Conservation (phyloP, 92 coral and sea anemone species). For the Pocillopora grandis region DNA sequence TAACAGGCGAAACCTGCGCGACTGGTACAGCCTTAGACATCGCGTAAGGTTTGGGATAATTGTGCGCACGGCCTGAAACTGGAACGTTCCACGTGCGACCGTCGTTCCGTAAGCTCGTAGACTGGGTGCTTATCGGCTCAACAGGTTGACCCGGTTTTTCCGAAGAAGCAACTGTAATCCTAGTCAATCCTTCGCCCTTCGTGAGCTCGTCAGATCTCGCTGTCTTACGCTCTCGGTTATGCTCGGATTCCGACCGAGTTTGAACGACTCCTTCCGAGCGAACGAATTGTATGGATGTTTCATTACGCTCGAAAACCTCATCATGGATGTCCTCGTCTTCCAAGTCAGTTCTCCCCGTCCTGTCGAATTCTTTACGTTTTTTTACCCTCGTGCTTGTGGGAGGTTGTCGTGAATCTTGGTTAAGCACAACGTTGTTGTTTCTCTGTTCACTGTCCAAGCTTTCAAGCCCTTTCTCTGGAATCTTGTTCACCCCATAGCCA, state of each 20-base stretch:
- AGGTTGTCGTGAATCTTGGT: slow-evolving; percentile 12
- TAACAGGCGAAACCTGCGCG: slow-evolving; percentile 85
- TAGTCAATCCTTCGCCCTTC: slow-evolving; percentile 9
- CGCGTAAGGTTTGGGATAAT: slow-evolving; percentile 48
- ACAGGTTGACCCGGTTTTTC: slow-evolving; percentile 17
- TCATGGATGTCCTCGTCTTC: slow-evolving; percentile 3
- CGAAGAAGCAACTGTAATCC: slow-evolving; percentile 30
- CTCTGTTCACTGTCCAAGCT: slow-evolving; percentile 11
- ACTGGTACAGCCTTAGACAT: slow-evolving; percentile 69
- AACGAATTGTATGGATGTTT: slow-evolving; percentile 19
- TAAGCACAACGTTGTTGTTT: slow-evolving; percentile 17
- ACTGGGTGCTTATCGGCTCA: slow-evolving; percentile 24
- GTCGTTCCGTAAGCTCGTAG: slow-evolving; percentile 26
- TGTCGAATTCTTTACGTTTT: slow-evolving; percentile 27
- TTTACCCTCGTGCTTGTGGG: not conserved
- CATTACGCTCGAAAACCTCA: slow-evolving; percentile 29
- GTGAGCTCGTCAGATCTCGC: not conserved
- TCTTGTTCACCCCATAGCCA: slow-evolving; percentile 7
- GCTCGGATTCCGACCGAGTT: slow-evolving; percentile 16
- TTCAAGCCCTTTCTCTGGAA: slow-evolving; percentile 8
- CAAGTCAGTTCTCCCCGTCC: not conserved
- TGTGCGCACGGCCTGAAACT: slow-evolving; percentile 34
- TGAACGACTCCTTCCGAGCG: slow-evolving; percentile 44
- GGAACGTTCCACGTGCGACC: slow-evolving; percentile 27
- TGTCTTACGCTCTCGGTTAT: slow-evolving; percentile 27